phyloP scores from a whole-genome alignment of 2,113 vertebrate genomes.

The Callocephalon fimbriatum region DNA sequence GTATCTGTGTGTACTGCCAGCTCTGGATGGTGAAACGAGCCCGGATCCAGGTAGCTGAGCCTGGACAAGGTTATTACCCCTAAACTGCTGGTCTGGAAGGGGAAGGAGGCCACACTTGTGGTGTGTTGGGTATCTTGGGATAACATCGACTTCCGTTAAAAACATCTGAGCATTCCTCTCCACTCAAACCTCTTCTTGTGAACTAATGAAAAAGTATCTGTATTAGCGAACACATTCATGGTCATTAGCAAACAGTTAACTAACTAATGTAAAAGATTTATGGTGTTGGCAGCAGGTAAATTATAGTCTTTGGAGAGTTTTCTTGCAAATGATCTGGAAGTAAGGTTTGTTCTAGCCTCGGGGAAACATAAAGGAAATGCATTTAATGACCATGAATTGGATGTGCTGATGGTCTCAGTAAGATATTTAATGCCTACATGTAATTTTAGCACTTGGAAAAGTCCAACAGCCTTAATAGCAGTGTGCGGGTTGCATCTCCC shows the following conservation, averaged over 20 bases:
- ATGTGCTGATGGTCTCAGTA: slow-evolving; percentile 42
- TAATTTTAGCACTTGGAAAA: not conserved
- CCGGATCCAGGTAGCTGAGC: rapidly evolving
- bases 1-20: not conserved
- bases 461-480: not conserved
- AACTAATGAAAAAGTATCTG: slow-evolving; percentile 62
- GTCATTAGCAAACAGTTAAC: slow-evolving; percentile 64
- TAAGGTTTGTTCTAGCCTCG: slow-evolving; percentile 46
- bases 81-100: not conserved
- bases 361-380: slow-evolving; percentile 58
- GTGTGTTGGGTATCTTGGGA: not conserved
- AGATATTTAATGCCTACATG: slow-evolving; percentile 31
- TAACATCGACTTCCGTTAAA: not conserved
- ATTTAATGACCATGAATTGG: slow-evolving; percentile 43
- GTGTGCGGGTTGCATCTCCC: rapidly evolving
- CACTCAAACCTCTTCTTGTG: not conserved
- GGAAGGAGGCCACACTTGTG: not conserved
- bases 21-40: not conserved
- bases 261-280: slow-evolving; percentile 64
- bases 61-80: not conserved
- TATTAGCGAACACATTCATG: slow-evolving; percentile 30
- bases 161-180: not conserved
- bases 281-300: slow-evolving; percentile 48
- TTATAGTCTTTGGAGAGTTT: slow-evolving; percentile 26
- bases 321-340: slow-evolving; percentile 36